Evolutionary conservation across 2,888 invertebrate species (phyloP), one percentile per base, ranked within the genome.

Genomic region (Mechanitis messenoides): DNA sequence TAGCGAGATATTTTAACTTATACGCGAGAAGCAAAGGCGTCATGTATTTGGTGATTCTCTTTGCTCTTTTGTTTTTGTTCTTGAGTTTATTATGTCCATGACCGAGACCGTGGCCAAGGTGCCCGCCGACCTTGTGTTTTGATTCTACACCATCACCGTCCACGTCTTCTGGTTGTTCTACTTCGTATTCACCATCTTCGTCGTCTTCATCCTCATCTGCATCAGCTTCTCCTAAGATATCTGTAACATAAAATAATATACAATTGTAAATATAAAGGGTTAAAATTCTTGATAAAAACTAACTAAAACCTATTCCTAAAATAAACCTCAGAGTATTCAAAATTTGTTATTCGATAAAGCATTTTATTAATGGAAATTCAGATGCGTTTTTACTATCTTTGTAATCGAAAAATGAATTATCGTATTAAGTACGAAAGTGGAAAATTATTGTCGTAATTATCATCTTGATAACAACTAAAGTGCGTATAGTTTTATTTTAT

Each of bases 21-120:
- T 96, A 96, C 0, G 96, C 96, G 72, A 96, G 75, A 42, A 96
- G 85, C 28, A 96, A 85, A 0, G 96, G 95, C 72, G 96, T 81
- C 82, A 96, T 84, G 75, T 93, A 93, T 74, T 93, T 94, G 70
- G 93, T 92, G 69, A 93, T 90, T 46, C 89, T 73, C 72, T 91
- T 92, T 11, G 56, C 62, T 50, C 46, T 64, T 1, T 71, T 66
- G 33, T 75, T 69, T 31, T 74, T 72, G 61, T 76, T 75, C 46
- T 71, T 72, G 38, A 70, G 74, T 54, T 73, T 72, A 20, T 20
- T 20, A 20, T 20, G 20, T 20, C 20, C 20, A 20, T 20, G 20
- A 20, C 20, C 20, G 20, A 20, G 20, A 20, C 20, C 20, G 63
- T 75, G 74, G 50, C 67, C 68, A 46, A 68, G 73, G 53, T 72